Percentiles rank a stretch among this genome's conserved stretches.
These are phyloP conservation scores for Epinephelus lanceolatus DNA, from an alignment of 2,113 vertebrate genomes.

Conservation along the genomic window DNA sequence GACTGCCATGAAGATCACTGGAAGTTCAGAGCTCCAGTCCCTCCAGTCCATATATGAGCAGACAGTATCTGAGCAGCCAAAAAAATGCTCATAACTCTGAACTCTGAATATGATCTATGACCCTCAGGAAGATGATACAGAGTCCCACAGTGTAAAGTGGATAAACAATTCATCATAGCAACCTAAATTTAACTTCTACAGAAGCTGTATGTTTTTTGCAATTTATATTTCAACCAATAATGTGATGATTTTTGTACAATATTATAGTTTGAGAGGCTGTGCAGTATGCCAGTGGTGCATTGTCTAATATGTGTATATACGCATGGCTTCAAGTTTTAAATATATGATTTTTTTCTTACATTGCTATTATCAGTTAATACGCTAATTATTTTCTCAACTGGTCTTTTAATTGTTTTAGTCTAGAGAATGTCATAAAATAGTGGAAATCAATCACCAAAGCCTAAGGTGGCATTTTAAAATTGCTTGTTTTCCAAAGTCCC, in stretches of 20 bases:
- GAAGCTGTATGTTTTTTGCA: neutral
- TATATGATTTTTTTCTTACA: neutral
- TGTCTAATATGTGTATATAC: neutral
- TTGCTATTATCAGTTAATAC: neutral
- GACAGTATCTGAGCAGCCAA: neutral
- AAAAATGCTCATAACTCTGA: neutral
- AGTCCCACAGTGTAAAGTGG: neutral
- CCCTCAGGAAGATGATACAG: neutral
- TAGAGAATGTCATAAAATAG: neutral
- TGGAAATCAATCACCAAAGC: too few relatives aligned
- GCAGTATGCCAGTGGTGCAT: too few relatives aligned
- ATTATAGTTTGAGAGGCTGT: neutral
- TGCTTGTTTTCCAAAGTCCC: neutral
- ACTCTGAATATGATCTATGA: neutral
- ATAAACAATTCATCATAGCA: neutral
- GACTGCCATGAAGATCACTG: slow-evolving; percentile 37
- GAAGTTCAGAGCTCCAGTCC: slow-evolving; percentile 14
- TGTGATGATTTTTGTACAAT: neutral
- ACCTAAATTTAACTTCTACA: neutral
- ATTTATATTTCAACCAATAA: neutral
- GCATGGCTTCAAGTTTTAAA: neutral
- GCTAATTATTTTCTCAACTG: neutral
- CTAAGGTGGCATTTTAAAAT: neutral
- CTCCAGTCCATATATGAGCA: slow-evolving; percentile 64
- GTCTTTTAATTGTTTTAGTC: neutral